A percentile compares a stretch with the other conserved stretches of the same genome.
Conservation (phyloP, 2,888 invertebrate species). For the Hyposoter didymator region DNA sequence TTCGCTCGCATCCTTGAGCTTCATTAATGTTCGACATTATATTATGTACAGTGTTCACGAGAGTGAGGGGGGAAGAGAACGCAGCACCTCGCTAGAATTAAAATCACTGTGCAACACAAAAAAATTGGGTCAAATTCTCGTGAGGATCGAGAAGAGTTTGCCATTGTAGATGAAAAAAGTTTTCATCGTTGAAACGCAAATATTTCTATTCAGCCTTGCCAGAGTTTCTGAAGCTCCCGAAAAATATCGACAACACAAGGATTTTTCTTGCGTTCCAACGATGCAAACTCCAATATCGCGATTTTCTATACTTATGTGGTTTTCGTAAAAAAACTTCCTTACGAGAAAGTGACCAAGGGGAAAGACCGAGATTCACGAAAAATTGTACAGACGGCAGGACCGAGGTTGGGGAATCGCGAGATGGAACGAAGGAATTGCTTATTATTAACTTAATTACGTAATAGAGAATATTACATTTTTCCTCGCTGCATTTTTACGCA, state of each 20-base stretch:
- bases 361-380: background rate
- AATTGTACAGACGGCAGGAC: background rate
- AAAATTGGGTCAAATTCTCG: background rate
- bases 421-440: background rate
- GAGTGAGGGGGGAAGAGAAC: slow-evolving; percentile 7
- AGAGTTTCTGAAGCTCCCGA: background rate
- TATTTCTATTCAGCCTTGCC: background rate
- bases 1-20: slow-evolving; percentile 19
- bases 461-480: background rate
- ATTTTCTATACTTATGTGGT: background rate
- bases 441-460: background rate
- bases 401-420: background rate
- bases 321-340: background rate
- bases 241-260: background rate
- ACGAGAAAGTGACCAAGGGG: background rate
- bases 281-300: background rate
- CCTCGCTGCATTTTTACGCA: background rate
- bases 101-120: background rate
- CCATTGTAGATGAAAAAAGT: background rate
- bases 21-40: background rate
- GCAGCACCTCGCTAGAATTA: slow-evolving; percentile 12
- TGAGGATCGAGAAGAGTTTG: background rate
- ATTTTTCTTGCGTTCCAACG: background rate
- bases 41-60: slow-evolving; percentile 3
- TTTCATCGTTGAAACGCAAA: background rate